These are phyloP conservation scores for Pinna nobilis DNA, from an alignment of 1,140 invertebrate species.

Conservation along the genomic window DNA sequence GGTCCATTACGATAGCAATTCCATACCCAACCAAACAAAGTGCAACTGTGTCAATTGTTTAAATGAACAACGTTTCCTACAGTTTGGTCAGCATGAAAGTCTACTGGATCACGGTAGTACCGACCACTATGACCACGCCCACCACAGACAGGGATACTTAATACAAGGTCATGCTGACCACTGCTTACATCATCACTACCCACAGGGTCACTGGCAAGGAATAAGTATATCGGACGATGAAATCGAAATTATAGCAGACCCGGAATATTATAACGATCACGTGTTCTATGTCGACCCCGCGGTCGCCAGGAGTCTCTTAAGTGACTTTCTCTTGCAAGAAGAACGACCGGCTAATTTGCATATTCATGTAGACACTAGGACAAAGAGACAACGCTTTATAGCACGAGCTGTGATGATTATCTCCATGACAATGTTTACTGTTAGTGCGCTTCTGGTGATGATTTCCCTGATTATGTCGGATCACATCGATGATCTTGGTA, in stretches of 20 bases:
- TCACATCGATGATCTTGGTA: slow-evolving; percentile 63
- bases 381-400: slow-evolving; percentile 53
- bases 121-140: not conserved
- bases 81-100: not conserved
- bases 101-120: slow-evolving; percentile 1
- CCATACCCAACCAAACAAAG: not conserved
- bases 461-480: slow-evolving; percentile 62
- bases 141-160: not conserved
- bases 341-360: slow-evolving; percentile 17
- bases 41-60: slow-evolving; percentile 22
- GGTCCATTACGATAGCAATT: not conserved
- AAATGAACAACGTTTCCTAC: not conserved
- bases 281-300: slow-evolving; percentile 37
- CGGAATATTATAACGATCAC: slow-evolving; percentile 30
- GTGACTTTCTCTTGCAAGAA: slow-evolving; percentile 34
- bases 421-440: slow-evolving; percentile 50
- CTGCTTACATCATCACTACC: not conserved
- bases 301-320: slow-evolving; percentile 32
- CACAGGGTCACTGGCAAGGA: slow-evolving; percentile 22
- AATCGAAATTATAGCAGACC: slow-evolving; percentile 39
- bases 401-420: slow-evolving; percentile 56
- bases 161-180: not conserved
- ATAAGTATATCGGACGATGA: slow-evolving; percentile 39
- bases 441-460: slow-evolving; percentile 58
- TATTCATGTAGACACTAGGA: slow-evolving; percentile 42